Percentiles rank a stretch among this genome's conserved stretches.
Evolutionary conservation across 2,113 vertebrate species (phyloP).

Genomic region (Panthera tigris): DNA sequence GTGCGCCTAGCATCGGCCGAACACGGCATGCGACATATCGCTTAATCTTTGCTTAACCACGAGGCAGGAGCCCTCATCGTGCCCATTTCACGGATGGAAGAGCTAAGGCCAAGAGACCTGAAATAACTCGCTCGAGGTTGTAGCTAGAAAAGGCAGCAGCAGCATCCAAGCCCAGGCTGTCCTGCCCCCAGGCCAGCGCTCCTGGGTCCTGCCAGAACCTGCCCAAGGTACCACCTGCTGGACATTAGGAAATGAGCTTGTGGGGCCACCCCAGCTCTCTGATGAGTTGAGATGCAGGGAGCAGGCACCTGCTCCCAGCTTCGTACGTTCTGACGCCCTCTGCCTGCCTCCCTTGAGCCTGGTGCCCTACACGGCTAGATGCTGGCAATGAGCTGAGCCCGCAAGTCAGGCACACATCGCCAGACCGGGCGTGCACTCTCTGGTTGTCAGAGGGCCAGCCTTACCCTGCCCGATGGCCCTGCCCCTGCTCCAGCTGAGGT

Average conservation of each 20-base stretch:
- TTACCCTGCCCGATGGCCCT: background rate
- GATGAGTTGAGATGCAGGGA: background rate
- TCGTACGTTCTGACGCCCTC: background rate
- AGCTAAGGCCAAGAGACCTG: background rate
- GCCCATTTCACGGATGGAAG: background rate
- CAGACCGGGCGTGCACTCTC: background rate
- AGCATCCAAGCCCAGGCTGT: background rate
- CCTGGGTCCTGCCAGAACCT: background rate
- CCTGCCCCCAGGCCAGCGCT: background rate
- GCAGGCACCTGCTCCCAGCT: no score
- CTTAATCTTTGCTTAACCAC: background rate
- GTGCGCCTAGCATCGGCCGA: rapidly evolving
- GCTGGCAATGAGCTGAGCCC: background rate
- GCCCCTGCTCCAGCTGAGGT: background rate
- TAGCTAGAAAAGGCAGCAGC: background rate
- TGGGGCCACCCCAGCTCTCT: background rate
- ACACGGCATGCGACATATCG: rapidly evolving
- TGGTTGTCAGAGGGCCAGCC: background rate
- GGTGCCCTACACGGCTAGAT: rapidly evolving
- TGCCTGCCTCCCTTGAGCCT: background rate
- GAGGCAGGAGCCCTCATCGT: background rate
- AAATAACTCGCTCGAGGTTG: background rate
- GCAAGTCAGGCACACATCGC: background rate
- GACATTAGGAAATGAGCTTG: background rate
- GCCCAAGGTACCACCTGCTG: background rate